Evolutionary conservation across 2,113 vertebrate species (phyloP), one percentile per base, ranked within the genome.

Genomic region (Taurulus bubalis): DNA sequence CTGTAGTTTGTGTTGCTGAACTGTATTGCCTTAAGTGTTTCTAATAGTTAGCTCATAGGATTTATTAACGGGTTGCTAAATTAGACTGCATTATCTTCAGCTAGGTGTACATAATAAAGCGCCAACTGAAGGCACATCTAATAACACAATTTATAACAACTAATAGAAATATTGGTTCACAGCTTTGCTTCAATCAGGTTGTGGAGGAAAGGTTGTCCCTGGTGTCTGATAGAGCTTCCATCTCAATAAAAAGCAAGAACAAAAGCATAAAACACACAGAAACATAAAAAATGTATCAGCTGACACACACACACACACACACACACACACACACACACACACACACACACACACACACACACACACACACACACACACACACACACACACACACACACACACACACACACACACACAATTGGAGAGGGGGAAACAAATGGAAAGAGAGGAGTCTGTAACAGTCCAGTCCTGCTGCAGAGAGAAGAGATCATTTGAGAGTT

Each of bases 281-380:
- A 20, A 22, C 69, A 87, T 91, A 80, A 84, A 85, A 87, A 84
- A 89, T 89, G 47, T 36, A 91, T 80, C 71, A 58, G 14, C 32
- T 24, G 40, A 32, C 62, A 71, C 36, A 66, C 56, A 77, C 47
- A 8, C 47, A 49, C 40, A 15, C 40, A 42, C 68, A 36, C 40
- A 15, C 40, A 42, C 40, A 15, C 40, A 42, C 68, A 32, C 38
- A 40, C 66, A 75, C 34, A 60, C 55, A 77, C 66, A 75, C 34
- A 69, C 49, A 77, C 67, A 71, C 34, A 69, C 55, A 77, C 45
- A 49, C 40, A 42, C 40, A 40, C 10, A 40, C 64, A 36, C 30
- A 4, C 30, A 32, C 30, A 32, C 30, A 32, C 30, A 32, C 30
- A n/a, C n/a, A n/a, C n/a, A n/a, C n/a, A n/a, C n/a, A n/a, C n/a